These are phyloP conservation scores for Macropodus opercularis DNA, from an alignment of 2,797 vertebrate species.

Conservation along the genomic window DNA sequence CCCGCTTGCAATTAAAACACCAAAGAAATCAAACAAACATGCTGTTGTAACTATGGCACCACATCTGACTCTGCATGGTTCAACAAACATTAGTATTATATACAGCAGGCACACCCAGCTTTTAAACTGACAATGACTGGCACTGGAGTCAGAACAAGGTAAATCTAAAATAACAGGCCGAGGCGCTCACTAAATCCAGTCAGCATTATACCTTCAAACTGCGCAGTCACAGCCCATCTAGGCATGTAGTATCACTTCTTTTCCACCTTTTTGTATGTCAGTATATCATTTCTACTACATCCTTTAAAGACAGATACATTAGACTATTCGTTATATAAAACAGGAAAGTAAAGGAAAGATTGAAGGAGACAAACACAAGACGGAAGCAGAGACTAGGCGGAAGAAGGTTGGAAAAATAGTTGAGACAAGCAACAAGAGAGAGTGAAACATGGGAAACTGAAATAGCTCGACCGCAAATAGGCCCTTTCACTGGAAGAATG, in stretches of 20 bases:
- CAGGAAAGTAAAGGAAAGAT: background rate
- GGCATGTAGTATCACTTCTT: too few relatives aligned
- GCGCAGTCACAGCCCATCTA: too few relatives aligned
- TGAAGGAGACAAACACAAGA: conserved; percentile 4
- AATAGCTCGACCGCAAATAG: conserved; percentile 70
- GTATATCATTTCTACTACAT: too few relatives aligned
- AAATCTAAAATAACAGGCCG: background rate
- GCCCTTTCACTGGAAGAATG: conserved; percentile 73
- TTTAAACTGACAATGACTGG: conserved; percentile 10
- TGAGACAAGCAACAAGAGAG: conserved; percentile 50
- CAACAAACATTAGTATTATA: conserved; percentile 25
- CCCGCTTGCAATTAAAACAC: background rate
- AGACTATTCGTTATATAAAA: background rate
- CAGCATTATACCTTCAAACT: too few relatives aligned
- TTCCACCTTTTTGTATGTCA: too few relatives aligned
- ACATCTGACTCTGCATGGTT: conserved; percentile 31
- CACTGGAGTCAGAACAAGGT: conserved; percentile 6
- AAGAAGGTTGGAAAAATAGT: conserved; percentile 42
- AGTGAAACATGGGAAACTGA: conserved; percentile 56
- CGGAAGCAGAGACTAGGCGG: conserved; percentile 17
- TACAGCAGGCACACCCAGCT: conserved; percentile 10
- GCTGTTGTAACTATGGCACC: conserved; percentile 13
- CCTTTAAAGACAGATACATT: too few relatives aligned
- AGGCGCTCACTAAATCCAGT: background rate
- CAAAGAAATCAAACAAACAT: conserved; percentile 25